Evolutionary conservation across 1,140 invertebrate genomes (phyloP), one percentile per base, ranked within the genome.

Genomic region (Vanessa tameamea): DNA sequence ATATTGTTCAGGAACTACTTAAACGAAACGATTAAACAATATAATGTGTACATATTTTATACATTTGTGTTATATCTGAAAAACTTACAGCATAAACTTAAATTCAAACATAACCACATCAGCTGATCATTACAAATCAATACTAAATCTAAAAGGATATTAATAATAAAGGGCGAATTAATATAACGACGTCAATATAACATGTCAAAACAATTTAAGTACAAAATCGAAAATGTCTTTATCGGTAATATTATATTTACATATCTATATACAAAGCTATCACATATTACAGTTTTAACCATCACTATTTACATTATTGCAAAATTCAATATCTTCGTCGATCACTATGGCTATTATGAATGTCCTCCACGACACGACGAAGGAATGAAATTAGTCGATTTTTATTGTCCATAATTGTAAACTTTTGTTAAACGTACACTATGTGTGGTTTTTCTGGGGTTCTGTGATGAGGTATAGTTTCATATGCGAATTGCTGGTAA

Each of bases 361-460:
- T 85, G 81, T 86, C 79, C 78, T 81, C 79, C 76, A 77, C 80
- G 72, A 75, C 82, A 78, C 72, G 78, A 75, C 80, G 82, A 78
- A 87, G 83, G 78, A 77, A 80, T 75, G 78, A 85, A 77, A 83
- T 86, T 81, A 82, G 78, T 74, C 77, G 72, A 76, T 85, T 77
- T 43, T 78, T 78, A 87, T 83, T 84, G 89, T 89, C 81, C 82
- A 82, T 84, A 82, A 80, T 78, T 73, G 72, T 84, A 86, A 87
- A 82, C 81, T 85, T 90, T 83, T 88, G 91, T 93, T 94, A 95
- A 76, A 95, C 94, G 81, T 95, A 95, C 86, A 95, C 94, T 92
- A 95, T 94, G 85, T 95, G 94, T 64, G 94, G 94, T 85, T 94
- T 94, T 71, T 94, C 89, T 80, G 92, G 93, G 73, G 93, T 92